Conservation (phyloP, 2,113 vertebrate species). For the Cyanocitta stelleri region DNA sequence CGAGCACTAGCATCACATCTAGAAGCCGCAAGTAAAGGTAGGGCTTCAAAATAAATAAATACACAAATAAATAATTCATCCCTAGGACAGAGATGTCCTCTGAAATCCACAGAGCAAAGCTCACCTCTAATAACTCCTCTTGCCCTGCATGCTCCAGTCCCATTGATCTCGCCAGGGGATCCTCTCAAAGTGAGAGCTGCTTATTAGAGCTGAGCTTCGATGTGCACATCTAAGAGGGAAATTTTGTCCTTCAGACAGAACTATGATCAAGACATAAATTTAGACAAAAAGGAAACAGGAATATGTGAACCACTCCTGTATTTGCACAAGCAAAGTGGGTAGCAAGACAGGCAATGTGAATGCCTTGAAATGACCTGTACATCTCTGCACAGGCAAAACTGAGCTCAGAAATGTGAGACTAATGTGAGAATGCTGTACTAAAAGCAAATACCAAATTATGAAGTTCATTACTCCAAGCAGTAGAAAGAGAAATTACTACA, state of each 20-base stretch:
- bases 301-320: background rate
- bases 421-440: no score
- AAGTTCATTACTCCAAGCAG: background rate
- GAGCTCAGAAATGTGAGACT: background rate
- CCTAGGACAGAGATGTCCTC: background rate
- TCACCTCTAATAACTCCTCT: background rate
- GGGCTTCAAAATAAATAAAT: background rate
- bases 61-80: background rate
- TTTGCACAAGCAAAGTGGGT: background rate
- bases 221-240: background rate
- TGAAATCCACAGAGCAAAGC: background rate
- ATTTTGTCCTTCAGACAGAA: background rate
- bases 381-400: background rate
- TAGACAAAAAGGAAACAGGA: background rate
- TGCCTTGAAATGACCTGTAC: background rate
- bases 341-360: background rate
- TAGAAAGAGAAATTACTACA: background rate
- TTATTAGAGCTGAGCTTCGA: background rate
- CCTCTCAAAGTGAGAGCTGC: conserved; percentile 2
- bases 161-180: conserved; percentile 20
- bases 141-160: background rate
- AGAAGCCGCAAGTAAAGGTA: background rate
- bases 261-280: conserved; percentile 3
- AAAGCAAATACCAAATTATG: background rate
- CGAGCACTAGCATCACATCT: accelerated